Evolutionary conservation across 2,113 vertebrate genomes (phyloP).

Genomic region (Danionella cerebrum): DNA sequence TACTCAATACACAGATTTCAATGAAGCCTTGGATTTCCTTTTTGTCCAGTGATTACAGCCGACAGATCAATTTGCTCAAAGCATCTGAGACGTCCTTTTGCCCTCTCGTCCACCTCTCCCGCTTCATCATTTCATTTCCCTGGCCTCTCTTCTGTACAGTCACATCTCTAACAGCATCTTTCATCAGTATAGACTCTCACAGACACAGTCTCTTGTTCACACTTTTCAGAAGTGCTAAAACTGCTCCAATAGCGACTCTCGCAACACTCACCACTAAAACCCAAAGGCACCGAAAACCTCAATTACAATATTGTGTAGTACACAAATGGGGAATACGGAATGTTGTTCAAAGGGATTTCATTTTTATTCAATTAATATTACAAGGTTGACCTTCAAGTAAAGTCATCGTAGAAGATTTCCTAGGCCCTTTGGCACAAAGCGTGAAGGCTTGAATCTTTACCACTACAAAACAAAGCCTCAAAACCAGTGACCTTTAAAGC

Average conservation of each 20-base stretch:
- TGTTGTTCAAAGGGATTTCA: too few relatives aligned
- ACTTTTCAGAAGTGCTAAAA: neutral
- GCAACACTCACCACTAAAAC: too few relatives aligned
- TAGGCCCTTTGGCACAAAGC: neutral
- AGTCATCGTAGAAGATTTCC: neutral
- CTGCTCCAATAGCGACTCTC: neutral
- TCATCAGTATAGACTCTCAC: neutral
- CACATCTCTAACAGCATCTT: neutral
- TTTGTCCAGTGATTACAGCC: neutral
- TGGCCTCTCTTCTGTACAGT: neutral
- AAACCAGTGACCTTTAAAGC: neutral
- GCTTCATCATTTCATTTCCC: neutral
- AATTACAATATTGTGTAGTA: too few relatives aligned
- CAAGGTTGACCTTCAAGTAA: neutral
- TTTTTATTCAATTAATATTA: too few relatives aligned
- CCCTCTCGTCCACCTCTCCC: constrained; percentile 7
- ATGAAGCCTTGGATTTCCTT: too few relatives aligned
- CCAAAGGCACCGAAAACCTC: too few relatives aligned
- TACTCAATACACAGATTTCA: too few relatives aligned
- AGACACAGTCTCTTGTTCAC: neutral
- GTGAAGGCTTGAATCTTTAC: neutral
- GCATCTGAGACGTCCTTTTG: neutral
- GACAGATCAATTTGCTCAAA: neutral
- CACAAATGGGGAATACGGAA: too few relatives aligned
- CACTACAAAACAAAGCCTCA: neutral